phyloP scores from a whole-genome alignment of 37 sponge, comb jelly and placozoan species.

The Bolinopsis microptera region DNA sequence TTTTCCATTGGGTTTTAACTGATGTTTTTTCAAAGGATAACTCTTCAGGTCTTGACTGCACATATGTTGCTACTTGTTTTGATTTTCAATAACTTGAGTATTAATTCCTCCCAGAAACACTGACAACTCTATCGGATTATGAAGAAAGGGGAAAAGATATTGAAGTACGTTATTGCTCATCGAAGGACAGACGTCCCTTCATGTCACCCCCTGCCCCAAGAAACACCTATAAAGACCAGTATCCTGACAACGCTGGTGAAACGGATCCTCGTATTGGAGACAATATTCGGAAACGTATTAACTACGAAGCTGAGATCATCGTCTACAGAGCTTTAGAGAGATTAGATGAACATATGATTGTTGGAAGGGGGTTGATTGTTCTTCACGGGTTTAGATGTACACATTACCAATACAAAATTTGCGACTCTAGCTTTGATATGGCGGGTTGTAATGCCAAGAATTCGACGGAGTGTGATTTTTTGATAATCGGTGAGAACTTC shows the following conservation, averaged over 20 bases:
- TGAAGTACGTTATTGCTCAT: neutral
- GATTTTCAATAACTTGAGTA: too few relatives aligned
- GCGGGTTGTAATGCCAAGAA: neutral
- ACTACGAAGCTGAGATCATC: neutral
- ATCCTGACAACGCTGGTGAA: neutral
- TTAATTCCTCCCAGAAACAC: neutral
- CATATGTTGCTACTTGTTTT: too few relatives aligned
- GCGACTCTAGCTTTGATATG: neutral
- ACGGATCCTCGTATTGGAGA: neutral
- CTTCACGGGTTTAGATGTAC: neutral
- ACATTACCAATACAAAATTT: neutral
- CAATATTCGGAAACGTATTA: neutral
- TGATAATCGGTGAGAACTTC: neutral
- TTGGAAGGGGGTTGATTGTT: too few relatives aligned
- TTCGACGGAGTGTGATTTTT: neutral
- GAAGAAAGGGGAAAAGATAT: neutral
- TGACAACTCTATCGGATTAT: neutral
- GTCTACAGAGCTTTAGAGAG: neutral
- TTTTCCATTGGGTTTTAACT: too few relatives aligned
- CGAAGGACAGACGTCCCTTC: neutral
- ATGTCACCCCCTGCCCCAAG: neutral
- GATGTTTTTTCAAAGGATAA: too few relatives aligned
- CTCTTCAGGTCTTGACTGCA: too few relatives aligned
- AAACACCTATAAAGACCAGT: neutral
- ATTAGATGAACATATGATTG: neutral